Base-by-base conservation (phyloP, 2,888 invertebrate species). In the Hirtodrosophila confusa region DNA sequence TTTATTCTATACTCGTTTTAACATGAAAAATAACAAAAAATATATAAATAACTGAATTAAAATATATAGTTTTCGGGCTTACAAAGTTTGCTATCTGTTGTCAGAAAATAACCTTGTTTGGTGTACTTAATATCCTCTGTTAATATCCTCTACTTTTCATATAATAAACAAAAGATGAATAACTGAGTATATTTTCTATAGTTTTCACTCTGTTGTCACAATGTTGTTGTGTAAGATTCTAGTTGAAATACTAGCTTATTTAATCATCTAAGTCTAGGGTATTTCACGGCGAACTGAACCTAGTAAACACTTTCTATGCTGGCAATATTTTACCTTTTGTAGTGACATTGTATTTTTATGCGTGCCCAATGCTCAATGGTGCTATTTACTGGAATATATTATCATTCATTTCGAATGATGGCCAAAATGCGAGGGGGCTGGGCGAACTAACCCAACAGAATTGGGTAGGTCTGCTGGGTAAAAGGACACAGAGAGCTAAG, bases 371-470 rank as follows among this genome's bases (percentile, higher is more conserved):
- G 69, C 86, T 75, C 84, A 69, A 70, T 73, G 68, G 73, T 71
- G 70, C 80, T 74, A 86, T 87, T 86, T 67, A 44, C 56, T 47
- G 11, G 75, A 71, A 84, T 88, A 78, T 73, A 84, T 80, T 84
- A 88, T 69, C 79, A 80, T 84, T 78, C 68, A 79, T 83, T 77
- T 77, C 44, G 41, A 69, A 68, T 69, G 73, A 69, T 69, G 64
- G 68, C 68, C 62, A 62, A 63, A 48, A 64, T 49, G 45, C 8
- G 3, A 12, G 43, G 27, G 24, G 31, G n/a, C n/a, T 40, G 33
- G 1, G 3, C 8, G n/a, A 10, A 9, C 6, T 10, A 24, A 29
- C 4, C 23, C 49, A 17, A 17, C 31, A 8, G 29, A 40, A 10
- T 29, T 47, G 6, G 27, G 8, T 4, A 5, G 24, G n/a, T 9